Evolutionary conservation across 2,888 invertebrate genomes (phyloP), one percentile per base, ranked within the genome.

Genomic region (Hyalella azteca): DNA sequence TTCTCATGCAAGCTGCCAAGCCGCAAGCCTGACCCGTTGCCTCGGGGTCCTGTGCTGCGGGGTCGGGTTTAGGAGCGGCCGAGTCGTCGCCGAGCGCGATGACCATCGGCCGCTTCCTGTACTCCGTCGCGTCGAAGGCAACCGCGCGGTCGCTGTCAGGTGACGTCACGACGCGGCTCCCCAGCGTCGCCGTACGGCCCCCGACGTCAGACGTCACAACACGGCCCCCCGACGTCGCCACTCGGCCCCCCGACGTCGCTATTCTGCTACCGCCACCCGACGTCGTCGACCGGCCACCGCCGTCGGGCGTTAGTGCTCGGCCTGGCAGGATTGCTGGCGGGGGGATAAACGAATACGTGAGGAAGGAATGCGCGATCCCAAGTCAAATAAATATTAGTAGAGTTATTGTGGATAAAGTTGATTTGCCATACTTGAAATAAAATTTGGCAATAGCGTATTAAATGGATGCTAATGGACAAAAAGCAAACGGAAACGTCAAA

Each of bases 31-130:
- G n/a, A n/a, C n/a, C n/a, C n/a, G n/a, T n/a, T n/a, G n/a, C 54
- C 3, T 26, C 26, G 5, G 78, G 36, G 11, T 26, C 49, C 11
- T 73, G 73, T 2, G 49, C 45, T 0, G 78, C 48, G 3, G 36
- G 73, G 15, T 66, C 66, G 19, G 29, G 15, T 4, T 15, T 36
- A 36, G 66, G 66, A 0, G 66, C 32, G 1, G 36, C 66, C 3
- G 66, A 66, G 19, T 66, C 66, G 19, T 66, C 66, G 36, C 66
- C 66, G 36, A 66, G 66, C 7, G 66, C 66, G 9, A 66, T 66
- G 66, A 66, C 66, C 66, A 66, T 66, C 11, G 66, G 66, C 7
- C 66, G 66, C 66, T 66, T 66, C 36, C 66, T 32, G 39, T 66
- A 66, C 36, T 66, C 66, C 3, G 36, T 36, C 15, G 66, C 15